Evolutionary conservation across 2,113 vertebrate genomes (phyloP).

Genomic region (Tympanuchus pallidicinctus): DNA sequence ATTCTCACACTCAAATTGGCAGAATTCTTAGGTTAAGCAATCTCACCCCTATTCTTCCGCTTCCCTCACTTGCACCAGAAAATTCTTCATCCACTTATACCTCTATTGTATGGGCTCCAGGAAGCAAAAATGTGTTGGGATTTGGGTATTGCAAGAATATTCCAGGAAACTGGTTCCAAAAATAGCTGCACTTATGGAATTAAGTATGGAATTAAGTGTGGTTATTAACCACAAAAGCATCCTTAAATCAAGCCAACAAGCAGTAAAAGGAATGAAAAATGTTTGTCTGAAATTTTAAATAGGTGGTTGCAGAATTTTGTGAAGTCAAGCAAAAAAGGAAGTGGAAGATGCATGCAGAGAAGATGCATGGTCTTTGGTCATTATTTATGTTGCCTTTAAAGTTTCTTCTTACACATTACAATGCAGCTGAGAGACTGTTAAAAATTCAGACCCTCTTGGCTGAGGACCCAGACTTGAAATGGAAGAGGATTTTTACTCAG

Average conservation of each 20-base stretch:
- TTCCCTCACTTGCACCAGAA: not conserved
- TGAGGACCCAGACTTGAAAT: not conserved
- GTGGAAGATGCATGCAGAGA: not conserved
- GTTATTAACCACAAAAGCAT: not conserved
- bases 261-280: not conserved
- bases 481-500: not conserved
- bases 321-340: not conserved
- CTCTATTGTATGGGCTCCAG: not conserved
- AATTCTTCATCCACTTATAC: not conserved
- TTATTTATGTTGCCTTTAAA: slow-evolving; percentile 41
- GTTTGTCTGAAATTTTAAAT: not conserved
- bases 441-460: not conserved
- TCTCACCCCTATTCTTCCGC: not conserved
- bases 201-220: not conserved
- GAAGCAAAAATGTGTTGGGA: not conserved
- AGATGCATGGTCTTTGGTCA: not conserved
- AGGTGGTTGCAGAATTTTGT: not conserved
- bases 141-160: not conserved
- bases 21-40: not conserved
- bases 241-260: not conserved
- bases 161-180: not conserved
- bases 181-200: not conserved
- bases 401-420: not conserved
- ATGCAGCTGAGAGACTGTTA: not conserved
- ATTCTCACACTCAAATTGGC: not conserved